Evolutionary conservation across 1,140 invertebrate genomes (phyloP), one percentile per base, ranked within the genome.

Genomic region (Artemia franciscana): DNA sequence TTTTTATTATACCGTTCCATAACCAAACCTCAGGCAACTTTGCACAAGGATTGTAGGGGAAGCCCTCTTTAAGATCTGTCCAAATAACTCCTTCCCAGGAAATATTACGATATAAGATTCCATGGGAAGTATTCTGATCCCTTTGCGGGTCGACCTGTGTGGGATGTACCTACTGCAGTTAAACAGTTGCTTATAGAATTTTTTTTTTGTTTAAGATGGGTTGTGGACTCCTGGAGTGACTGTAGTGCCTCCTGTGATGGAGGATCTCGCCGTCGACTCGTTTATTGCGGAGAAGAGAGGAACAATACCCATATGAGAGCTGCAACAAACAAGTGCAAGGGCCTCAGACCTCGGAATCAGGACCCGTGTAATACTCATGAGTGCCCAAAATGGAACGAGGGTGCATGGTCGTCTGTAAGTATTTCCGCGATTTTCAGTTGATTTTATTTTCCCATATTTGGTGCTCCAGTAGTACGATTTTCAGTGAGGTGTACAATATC

Each of bases 371-470:
- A 88, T 71, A 78, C 80, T 28, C 78, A 85, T 63, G 81, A 84
- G 26, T 93, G 89, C 74, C 70, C 73, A 2, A 79, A 80, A 67
- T 93, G 89, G 89, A 77, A 86, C 65, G 80, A 82, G 28, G 82
- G 84, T 51, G 78, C 82, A 60, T 92, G 88, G 88, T 88, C 86
- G 63, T 81, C 84, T 72, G 88, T 91, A 78, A 84, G 82, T 78
- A 67, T 5, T 57, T 61, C 2, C 51, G 15, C 26, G 4, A 18
- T 1, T 59, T 15, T 59, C 15, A 56, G 2, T 3, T 56, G 15
- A 18, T 18, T 2, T 56, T 15, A 15, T 56, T 56, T 2, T 2
- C n/a, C n/a, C n/a, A n/a, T n/a, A n/a, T n/a, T n/a, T n/a, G n/a
- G n/a, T n/a, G n/a, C n/a, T n/a, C n/a, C n/a, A n/a, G n/a, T n/a